Conservation (phyloP, 2,113 vertebrate genomes). For the Gobius niger region DNA sequence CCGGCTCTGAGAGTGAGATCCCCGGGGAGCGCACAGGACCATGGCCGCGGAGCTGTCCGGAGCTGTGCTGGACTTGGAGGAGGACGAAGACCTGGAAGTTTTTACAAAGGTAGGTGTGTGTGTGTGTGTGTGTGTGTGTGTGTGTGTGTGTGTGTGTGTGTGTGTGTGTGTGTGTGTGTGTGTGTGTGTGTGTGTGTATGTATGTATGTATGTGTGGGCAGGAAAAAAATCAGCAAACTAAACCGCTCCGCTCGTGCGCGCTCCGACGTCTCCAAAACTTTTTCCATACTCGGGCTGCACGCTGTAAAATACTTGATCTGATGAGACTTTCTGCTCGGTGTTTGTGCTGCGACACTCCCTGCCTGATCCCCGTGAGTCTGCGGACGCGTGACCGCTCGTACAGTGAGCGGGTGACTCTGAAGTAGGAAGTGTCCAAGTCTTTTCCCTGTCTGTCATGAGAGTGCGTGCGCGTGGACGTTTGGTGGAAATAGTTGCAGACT, state of each 20-base stretch:
- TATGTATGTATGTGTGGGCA: too few relatives aligned
- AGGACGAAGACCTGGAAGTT: conserved; percentile 82
- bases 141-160: too few relatives aligned
- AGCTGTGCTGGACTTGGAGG: conserved; percentile 76
- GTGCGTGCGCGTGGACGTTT: too few relatives aligned
- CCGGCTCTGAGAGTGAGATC: not conserved
- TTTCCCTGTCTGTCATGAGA: too few relatives aligned
- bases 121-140: too few relatives aligned
- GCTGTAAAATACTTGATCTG: not conserved
- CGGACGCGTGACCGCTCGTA: conserved; percentile 1
- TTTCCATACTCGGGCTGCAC: too few relatives aligned
- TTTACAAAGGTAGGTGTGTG: conserved; percentile 74
- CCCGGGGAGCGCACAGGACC: not conserved
- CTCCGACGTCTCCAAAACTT: conserved; percentile 17
- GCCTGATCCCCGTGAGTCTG: not conserved
- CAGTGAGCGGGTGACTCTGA: not conserved
- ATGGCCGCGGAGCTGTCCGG: conserved; percentile 63
- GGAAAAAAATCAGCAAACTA: not conserved
- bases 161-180: too few relatives aligned
- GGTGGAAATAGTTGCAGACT: too few relatives aligned
- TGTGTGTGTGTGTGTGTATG: too few relatives aligned
- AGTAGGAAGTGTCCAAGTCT: not conserved
- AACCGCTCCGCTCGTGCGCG: not conserved
- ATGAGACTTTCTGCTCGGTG: not conserved
- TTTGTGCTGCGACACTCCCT: not conserved